Percentiles rank a stretch among this genome's conserved stretches.
These are phyloP conservation scores for Centrocercus urophasianus DNA, from an alignment of 2,113 vertebrate genomes.

Conservation along the genomic window DNA sequence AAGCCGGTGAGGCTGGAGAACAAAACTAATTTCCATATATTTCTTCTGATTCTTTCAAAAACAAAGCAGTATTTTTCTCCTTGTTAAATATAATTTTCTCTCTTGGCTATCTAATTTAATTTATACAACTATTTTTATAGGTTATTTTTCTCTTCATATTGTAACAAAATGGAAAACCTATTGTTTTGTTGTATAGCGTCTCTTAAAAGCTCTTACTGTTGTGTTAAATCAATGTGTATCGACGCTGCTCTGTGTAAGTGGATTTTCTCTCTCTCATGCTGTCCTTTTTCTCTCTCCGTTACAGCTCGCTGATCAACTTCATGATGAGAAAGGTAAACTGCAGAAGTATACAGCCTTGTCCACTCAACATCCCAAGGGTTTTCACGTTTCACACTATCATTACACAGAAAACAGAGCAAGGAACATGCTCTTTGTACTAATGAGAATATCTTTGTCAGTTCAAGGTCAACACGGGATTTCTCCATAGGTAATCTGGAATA, in stretches of 20 bases:
- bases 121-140: neutral
- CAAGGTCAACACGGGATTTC: neutral
- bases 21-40: conserved; percentile 49
- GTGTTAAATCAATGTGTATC: neutral
- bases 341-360: neutral
- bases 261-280: neutral
- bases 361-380: neutral
- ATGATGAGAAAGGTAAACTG: conserved; percentile 23
- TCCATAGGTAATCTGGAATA: neutral
- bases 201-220: conserved; percentile 32
- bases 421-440: neutral
- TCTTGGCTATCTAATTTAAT: conserved; percentile 29
- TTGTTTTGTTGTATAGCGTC: neutral
- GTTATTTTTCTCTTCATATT: neutral
- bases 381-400: neutral
- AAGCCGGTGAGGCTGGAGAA: conserved; percentile 10
- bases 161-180: conserved; percentile 46
- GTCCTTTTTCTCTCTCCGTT: neutral
- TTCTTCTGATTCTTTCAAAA: neutral
- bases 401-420: neutral
- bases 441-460: neutral
- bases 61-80: neutral
- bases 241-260: neutral
- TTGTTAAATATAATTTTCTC: conserved; percentile 34
- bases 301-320: conserved; percentile 25